phyloP scores from a whole-genome alignment of 2,888 invertebrate species.

The Podotricha telesiphe region DNA sequence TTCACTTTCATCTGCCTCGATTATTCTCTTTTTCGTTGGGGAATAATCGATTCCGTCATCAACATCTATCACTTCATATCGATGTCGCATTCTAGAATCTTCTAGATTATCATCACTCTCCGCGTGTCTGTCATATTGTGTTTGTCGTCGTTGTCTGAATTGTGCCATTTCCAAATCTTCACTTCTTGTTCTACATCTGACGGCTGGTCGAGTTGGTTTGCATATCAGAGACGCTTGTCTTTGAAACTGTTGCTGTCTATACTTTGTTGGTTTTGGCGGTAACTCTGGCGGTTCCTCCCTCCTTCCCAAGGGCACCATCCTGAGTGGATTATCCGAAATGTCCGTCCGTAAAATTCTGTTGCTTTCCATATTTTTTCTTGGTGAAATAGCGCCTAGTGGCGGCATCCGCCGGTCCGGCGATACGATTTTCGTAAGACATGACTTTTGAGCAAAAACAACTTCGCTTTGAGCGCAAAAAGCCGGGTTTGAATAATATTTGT shows the following conservation, averaged over 20 bases:
- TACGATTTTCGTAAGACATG: slow-evolving; percentile 63
- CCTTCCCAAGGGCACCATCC: slow-evolving; percentile 66
- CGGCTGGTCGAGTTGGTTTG: slow-evolving; percentile 72
- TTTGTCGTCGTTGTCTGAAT: slow-evolving; percentile 59
- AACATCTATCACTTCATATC: slow-evolving; percentile 83
- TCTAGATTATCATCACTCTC: slow-evolving; percentile 63
- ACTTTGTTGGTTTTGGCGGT: slow-evolving; percentile 74
- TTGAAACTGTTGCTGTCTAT: slow-evolving; percentile 65
- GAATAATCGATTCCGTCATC: slow-evolving; percentile 73
- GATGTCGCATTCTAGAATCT: slow-evolving; percentile 67
- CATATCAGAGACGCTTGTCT: slow-evolving; percentile 77
- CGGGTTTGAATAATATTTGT: slow-evolving; percentile 90
- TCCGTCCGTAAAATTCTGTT: slow-evolving; percentile 76
- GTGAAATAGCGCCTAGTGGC: slow-evolving; percentile 75
- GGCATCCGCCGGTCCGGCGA: slow-evolving; percentile 67
- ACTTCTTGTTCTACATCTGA: slow-evolving; percentile 66
- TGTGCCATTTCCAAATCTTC: slow-evolving; percentile 80
- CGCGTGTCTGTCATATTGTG: slow-evolving; percentile 55
- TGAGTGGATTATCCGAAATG: slow-evolving; percentile 76
- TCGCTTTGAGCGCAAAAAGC: slow-evolving; percentile 92
- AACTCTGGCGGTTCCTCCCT: slow-evolving; percentile 73
- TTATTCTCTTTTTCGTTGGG: slow-evolving; percentile 77
- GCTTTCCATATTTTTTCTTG: slow-evolving; percentile 67
- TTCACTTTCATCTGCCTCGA: slow-evolving; percentile 73
- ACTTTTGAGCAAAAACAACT: slow-evolving; percentile 75